These are phyloP conservation scores for Aspidoscelis tigris DNA, from an alignment of 2,113 vertebrate species.

Conservation along the genomic window DNA sequence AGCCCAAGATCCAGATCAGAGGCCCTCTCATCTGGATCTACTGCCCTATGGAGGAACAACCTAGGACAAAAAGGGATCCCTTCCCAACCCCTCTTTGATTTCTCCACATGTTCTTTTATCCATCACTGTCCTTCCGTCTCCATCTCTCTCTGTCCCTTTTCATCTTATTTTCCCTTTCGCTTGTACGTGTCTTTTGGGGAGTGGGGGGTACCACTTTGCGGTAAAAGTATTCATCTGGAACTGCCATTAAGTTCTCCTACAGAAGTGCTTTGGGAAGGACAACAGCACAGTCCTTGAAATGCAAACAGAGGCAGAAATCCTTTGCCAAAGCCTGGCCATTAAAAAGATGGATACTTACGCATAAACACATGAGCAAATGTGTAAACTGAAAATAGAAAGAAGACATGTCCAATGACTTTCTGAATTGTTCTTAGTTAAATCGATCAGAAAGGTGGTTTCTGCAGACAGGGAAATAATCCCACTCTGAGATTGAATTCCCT, in stretches of 20 bases:
- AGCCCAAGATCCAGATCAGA: no score
- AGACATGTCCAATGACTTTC: slow-evolving; percentile 25
- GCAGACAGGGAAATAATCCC: slow-evolving; percentile 50
- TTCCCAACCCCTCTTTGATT: no score
- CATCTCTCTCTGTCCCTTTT: no score
- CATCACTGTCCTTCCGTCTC: no score
- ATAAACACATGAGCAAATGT: slow-evolving; percentile 25
- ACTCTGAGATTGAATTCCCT: slow-evolving; percentile 61
- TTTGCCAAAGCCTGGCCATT: slow-evolving; percentile 20
- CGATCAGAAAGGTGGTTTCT: slow-evolving; percentile 27
- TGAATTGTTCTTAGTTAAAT: slow-evolving; percentile 54
- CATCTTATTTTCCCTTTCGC: no score
- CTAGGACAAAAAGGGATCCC: no score
- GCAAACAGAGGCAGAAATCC: not conserved
- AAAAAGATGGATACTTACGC: slow-evolving; percentile 7
- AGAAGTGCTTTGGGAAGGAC: not conserved
- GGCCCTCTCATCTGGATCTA: no score
- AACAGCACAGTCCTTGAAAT: not conserved
- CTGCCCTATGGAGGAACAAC: no score
- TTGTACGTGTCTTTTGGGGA: no score
- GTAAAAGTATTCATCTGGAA: no score
- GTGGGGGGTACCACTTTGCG: no score
- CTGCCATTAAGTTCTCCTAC: not conserved
- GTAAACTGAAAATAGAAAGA: not conserved
- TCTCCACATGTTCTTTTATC: no score